Evolutionary conservation across 2,113 vertebrate species (phyloP).

Genomic region (Enhydra lutris): DNA sequence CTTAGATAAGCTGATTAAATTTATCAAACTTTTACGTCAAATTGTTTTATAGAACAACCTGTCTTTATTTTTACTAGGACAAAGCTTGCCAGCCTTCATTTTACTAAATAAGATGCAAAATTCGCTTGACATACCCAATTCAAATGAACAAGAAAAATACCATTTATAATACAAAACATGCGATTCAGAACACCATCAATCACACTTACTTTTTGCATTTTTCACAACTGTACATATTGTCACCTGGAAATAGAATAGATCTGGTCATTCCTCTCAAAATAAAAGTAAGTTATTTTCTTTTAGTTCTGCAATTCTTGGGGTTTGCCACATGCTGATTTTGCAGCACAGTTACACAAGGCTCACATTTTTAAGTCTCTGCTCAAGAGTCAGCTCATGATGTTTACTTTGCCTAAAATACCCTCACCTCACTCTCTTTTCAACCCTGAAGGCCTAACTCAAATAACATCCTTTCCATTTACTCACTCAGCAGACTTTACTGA

Average conservation of each 20-base stretch:
- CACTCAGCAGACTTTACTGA: constrained; percentile 6
- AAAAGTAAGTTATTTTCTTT: not conserved
- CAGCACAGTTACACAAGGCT: not conserved
- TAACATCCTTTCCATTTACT: not conserved
- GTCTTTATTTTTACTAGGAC: not conserved
- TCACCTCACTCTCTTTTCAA: not conserved
- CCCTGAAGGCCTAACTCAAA: not conserved
- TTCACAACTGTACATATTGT: constrained; percentile 99
- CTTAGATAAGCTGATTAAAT: constrained; percentile 8
- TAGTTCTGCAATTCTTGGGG: not conserved
- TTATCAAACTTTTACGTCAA: constrained; percentile 12
- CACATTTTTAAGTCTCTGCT: not conserved
- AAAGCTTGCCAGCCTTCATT: not conserved
- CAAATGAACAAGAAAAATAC: constrained; percentile 33
- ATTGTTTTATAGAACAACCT: constrained; percentile 4
- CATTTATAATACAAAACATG: not conserved
- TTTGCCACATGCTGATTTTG: not conserved
- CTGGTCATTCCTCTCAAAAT: constrained; percentile 33
- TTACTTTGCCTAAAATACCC: not conserved
- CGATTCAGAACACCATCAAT: not conserved
- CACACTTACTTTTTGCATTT: constrained; percentile 98
- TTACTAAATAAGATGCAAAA: constrained; percentile 31
- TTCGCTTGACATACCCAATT: not conserved
- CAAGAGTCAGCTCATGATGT: not conserved
- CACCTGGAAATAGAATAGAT: constrained; percentile 85